Evolutionary conservation across 2,113 vertebrate genomes (phyloP), one percentile per base, ranked within the genome.

Genomic region (Perca schrenkii): DNA sequence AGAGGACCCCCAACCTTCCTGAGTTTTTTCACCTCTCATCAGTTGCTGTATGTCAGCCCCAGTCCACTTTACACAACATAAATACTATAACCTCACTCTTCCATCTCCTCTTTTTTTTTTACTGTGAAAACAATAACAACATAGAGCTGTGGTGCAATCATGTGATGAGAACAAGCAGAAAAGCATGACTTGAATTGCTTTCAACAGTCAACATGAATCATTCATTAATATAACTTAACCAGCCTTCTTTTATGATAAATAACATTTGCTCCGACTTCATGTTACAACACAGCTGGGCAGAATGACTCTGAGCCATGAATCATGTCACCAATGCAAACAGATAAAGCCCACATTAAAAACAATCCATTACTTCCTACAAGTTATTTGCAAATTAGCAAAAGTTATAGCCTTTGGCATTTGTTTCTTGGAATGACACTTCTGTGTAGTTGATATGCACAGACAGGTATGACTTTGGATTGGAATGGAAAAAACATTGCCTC

Each of bases 401-500:
- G 13, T 53, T 62, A 25, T 14, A 22, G 70, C 80, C 74, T 66
- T 56, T 3, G 21, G 80, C 40, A 1, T 57, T 84, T 79, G 78
- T 69, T 46, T 75, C 65, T 78, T 74, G 72, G 62, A 88, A 74
- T 47, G 80, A 60, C 50, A 31, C 69, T 40, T 25, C 64, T 31
- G 50, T 81, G 85, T 82, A 56, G 82, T 71, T 76, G 89, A 88
- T 93, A 87, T 77, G 89, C 74, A 88, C 80, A 69, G 84, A 75
- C 89, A 91, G 89, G 89, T 85, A 93, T 52, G 82, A 46, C 40
- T 86, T 80, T 90, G 76, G 77, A 89, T 81, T 78, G 83, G 72
- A 86, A 88, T 82, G 61, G 83, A 86, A 93, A 95, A 94, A 92
- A 74, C 67, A 16, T 53, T 0, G 88, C 95, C 92, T 91, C 61